Conservation (phyloP, 1,140 invertebrate species). For the Goniozus legneri region DNA sequence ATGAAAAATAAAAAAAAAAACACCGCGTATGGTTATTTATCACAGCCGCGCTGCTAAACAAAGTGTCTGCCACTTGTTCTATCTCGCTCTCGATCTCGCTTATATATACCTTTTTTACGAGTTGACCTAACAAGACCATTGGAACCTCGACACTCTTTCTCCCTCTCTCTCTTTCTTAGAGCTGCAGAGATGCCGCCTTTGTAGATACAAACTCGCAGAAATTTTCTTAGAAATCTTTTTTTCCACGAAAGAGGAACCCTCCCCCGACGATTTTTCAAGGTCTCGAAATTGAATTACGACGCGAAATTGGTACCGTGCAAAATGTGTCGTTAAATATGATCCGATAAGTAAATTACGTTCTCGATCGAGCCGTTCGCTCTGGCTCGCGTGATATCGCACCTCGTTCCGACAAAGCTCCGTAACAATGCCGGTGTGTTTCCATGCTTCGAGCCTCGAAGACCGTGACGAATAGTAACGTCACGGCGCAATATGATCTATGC, state of each 20-base stretch:
- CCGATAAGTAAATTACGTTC: too few species aligned
- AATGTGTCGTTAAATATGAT: too few species aligned
- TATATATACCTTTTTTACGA: slow-evolving; percentile 22
- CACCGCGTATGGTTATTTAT: background rate
- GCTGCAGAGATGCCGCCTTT: background rate
- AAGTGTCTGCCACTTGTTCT: slow-evolving; percentile 23
- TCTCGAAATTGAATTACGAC: too few species aligned
- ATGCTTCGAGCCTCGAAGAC: slow-evolving; percentile 20
- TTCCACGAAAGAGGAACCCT: too few species aligned
- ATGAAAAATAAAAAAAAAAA: too few species aligned
- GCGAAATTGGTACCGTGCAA: too few species aligned
- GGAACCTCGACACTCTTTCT: slow-evolving; percentile 14
- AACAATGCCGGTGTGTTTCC: slow-evolving; percentile 23
- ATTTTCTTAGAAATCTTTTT: slow-evolving; percentile 16
- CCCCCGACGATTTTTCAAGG: too few species aligned
- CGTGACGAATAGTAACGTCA: too few species aligned
- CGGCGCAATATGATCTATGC: slow-evolving; percentile 12
- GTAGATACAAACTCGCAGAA: background rate
- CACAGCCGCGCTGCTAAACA: slow-evolving; percentile 5
- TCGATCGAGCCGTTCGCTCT: too few species aligned
- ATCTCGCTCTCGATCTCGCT: slow-evolving; percentile 25
- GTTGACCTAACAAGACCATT: slow-evolving; percentile 27
- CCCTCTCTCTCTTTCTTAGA: background rate
- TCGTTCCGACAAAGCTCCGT: slow-evolving; percentile 20
- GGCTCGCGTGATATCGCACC: slow-evolving; percentile 26